Conservation (phyloP, 2,113 vertebrate species). For the Solea solea region DNA sequence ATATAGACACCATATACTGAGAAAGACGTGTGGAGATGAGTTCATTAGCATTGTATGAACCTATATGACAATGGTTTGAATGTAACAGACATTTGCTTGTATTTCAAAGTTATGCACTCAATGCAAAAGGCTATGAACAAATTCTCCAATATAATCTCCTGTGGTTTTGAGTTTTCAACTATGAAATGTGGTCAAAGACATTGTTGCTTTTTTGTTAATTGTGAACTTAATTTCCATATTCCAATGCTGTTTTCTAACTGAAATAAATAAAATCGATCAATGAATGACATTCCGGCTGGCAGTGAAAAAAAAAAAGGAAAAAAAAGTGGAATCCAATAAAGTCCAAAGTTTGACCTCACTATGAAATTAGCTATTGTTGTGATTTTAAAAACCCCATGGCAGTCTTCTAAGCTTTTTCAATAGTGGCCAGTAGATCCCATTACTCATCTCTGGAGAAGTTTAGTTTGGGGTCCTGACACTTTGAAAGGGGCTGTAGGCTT, state of each 20-base stretch:
- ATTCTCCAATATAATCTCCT: too few relatives aligned
- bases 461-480: constrained; percentile 68
- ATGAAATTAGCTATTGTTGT: constrained; percentile 75
- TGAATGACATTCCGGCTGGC: constrained; percentile 14
- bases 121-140: too few relatives aligned
- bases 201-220: background rate
- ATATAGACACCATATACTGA: too few relatives aligned
- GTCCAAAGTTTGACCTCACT: constrained; percentile 49
- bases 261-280: constrained; percentile 11
- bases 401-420: constrained; percentile 69
- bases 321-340: constrained; percentile 41
- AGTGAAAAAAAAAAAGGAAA: background rate
- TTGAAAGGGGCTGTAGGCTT: constrained; percentile 57
- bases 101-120: too few relatives aligned
- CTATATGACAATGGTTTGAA: too few relatives aligned
- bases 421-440: constrained; percentile 77
- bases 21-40: too few relatives aligned
- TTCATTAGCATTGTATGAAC: too few relatives aligned
- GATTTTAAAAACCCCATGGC: constrained; percentile 44
- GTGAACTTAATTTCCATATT: background rate
- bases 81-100: too few relatives aligned
- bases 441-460: constrained; percentile 77
- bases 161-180: too few relatives aligned
- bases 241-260: constrained; percentile 8
- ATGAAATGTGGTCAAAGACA: too few relatives aligned